These are phyloP conservation scores for Panzeria rudis DNA, from an alignment of 2,888 invertebrate species.

Conservation along the genomic window DNA sequence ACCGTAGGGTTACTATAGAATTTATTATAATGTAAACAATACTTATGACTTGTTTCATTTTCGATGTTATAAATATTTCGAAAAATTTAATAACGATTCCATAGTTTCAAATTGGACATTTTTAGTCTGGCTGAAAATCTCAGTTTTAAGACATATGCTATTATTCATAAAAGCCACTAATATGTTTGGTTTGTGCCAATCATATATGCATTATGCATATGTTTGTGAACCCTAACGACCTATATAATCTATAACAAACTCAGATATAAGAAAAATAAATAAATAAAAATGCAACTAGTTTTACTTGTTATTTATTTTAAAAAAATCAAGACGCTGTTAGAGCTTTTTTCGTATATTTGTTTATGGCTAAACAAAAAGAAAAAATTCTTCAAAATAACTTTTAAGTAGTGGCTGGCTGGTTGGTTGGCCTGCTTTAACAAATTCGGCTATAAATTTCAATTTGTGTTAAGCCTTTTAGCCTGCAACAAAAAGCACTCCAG, in stretches of 20 bases:
- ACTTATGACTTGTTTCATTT: no score
- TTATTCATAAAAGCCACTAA: background rate
- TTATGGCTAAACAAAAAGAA: slow-evolving; percentile 35
- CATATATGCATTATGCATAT: slow-evolving; percentile 17
- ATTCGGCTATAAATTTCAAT: slow-evolving; percentile 82
- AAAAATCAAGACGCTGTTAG: slow-evolving; percentile 21
- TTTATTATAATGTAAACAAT: no score
- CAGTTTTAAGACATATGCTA: background rate
- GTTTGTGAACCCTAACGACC: slow-evolving; percentile 66
- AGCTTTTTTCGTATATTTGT: slow-evolving; percentile 36
- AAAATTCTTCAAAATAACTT: slow-evolving; percentile 73
- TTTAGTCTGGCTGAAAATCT: background rate
- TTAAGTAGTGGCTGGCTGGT: slow-evolving; percentile 65
- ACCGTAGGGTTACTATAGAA: no score
- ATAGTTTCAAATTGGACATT: background rate
- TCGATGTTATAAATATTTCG: no score
- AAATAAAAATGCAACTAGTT: slow-evolving; percentile 61
- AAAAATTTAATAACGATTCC: background rate
- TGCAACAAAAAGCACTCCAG: slow-evolving; percentile 63
- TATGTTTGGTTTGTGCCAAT: slow-evolving; percentile 2
- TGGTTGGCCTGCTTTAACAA: slow-evolving; percentile 73
- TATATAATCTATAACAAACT: slow-evolving; percentile 55
- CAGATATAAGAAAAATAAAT: background rate
- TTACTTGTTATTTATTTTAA: slow-evolving; percentile 55
- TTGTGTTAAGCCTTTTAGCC: slow-evolving; percentile 76